Conservation (phyloP, 2,888 invertebrate species). For the Phaedon cochleariae region DNA sequence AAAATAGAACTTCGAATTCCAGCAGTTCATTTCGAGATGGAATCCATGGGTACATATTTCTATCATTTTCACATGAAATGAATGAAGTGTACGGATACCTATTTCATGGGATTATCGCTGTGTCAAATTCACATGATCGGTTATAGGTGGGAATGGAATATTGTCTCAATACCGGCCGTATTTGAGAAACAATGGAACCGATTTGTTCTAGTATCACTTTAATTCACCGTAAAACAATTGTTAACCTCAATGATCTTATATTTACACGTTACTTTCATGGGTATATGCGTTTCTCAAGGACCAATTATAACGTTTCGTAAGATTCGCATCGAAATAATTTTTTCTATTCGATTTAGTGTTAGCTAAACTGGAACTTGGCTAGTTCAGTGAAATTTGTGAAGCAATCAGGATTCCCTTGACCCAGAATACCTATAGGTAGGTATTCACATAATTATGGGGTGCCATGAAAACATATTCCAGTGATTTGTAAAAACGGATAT, state of each 20-base stretch:
- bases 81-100: neutral
- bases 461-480: too few species aligned
- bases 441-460: too few species aligned
- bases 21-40: too few species aligned
- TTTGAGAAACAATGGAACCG: slow-evolving; percentile 29
- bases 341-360: too few species aligned
- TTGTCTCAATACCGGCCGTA: slow-evolving; percentile 9
- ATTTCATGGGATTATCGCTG: slow-evolving; percentile 10
- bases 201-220: slow-evolving; percentile 44
- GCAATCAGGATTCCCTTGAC: too few species aligned
- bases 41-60: neutral
- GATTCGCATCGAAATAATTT: too few species aligned
- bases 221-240: slow-evolving; percentile 42
- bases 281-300: neutral
- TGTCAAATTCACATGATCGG: neutral
- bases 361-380: too few species aligned
- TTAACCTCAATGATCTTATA: slow-evolving; percentile 37
- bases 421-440: too few species aligned
- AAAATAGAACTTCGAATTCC: too few species aligned
- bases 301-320: neutral
- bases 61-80: neutral
- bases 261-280: neutral
- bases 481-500: too few species aligned
- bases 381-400: too few species aligned
- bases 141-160: slow-evolving; percentile 18